Percentiles rank a stretch among this genome's conserved stretches.
Evolutionary conservation across 2,113 vertebrate genomes (phyloP).

Genomic region (Tetrax tetrax): DNA sequence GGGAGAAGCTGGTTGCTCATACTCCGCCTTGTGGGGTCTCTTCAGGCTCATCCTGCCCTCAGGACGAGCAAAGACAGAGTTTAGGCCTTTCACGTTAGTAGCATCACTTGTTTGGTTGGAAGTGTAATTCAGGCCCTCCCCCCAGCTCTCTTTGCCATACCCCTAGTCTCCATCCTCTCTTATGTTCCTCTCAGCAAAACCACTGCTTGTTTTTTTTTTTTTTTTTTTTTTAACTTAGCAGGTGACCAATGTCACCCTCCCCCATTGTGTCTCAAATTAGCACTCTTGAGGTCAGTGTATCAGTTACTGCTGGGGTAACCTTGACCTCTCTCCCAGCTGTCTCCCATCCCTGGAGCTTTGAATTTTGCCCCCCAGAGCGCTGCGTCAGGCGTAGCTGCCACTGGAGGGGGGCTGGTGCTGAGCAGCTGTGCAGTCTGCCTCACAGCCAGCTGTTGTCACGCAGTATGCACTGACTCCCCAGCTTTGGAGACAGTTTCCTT

Average conservation of each 20-base stretch:
- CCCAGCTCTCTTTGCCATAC: neutral
- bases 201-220: constrained; percentile 26
- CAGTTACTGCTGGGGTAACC: constrained; percentile 53
- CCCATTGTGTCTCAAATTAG: constrained; percentile 56
- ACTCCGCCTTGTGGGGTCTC: neutral
- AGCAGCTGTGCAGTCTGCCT: neutral
- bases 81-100: neutral
- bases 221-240: constrained; percentile 48
- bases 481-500: neutral
- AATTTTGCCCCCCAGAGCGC: neutral
- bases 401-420: neutral
- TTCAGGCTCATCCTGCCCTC: neutral
- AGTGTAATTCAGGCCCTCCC: neutral
- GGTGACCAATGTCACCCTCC: constrained; percentile 39
- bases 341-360: neutral
- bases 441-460: neutral
- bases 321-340: constrained; percentile 57
- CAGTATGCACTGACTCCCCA: neutral
- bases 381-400: neutral
- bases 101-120: neutral
- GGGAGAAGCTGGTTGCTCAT: neutral
- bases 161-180: neutral
- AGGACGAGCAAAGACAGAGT: neutral
- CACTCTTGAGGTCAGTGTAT: constrained; percentile 46
- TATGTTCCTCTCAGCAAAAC: neutral